Evolutionary conservation across 2,888 invertebrate genomes (phyloP), one percentile per base, ranked within the genome.

Genomic region (Hyalella azteca): DNA sequence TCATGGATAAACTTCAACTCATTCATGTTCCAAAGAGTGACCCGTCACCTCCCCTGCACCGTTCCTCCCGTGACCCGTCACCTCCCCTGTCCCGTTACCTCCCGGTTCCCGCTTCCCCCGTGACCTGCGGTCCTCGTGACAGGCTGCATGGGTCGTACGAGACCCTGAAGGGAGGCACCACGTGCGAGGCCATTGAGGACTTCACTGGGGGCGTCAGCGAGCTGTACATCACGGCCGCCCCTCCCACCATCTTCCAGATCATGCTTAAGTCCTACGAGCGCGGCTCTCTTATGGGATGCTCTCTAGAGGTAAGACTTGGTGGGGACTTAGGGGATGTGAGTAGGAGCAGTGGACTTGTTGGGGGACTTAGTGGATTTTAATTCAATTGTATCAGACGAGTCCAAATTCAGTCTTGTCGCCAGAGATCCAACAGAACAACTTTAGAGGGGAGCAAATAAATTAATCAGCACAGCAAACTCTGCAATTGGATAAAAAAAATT

Each of bases 101-200:
- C 9, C 19, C 39, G 36, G 9, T 78, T 77, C 7, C 7, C 22
- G 3, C 15, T 3, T 29, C 48, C 5, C 29, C n/a, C n/a, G n/a
- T n/a, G n/a, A n/a, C n/a, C n/a, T n/a, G n/a, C n/a, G n/a, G 32
- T 26, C 29, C 32, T 79, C 29, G 80, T 84, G 85, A 60, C 87
- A 95, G 95, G 87, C 89, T 99, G 79, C 95, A 96, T 88, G 98
- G 98, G 0, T 97, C 96, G 0, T 99, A 99, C 88, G 99, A 99
- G 88, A 95, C 97, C 0, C 90, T 99, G 0, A 97, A 96, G 88
- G 98, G 98, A 39, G 98, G 99, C 22, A 95, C 96, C 0, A 97
- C 98, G 0, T 95, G 96, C 87, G 99, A 99, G 88, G 99, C 98
- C 0, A 96, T 99, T 94, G 98, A 98, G 88, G 99, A 99, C 90